Evolutionary conservation across 2,797 vertebrate genomes (phyloP).

Genomic region (Ammospiza maritima): DNA sequence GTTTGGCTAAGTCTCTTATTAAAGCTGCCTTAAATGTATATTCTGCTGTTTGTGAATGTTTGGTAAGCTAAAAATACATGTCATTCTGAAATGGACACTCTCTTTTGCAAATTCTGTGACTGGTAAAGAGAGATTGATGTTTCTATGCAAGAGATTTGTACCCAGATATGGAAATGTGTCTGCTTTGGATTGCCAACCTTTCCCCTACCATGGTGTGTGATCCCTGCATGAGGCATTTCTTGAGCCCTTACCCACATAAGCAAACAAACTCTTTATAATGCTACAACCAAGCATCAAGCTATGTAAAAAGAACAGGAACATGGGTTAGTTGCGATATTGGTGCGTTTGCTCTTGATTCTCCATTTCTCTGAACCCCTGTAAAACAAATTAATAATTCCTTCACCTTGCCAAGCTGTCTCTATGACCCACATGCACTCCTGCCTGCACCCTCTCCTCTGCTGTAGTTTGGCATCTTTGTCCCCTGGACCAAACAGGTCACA

Average conservation of each 20-base stretch:
- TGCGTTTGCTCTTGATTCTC: neutral
- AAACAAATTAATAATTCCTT: neutral
- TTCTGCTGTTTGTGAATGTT: neutral
- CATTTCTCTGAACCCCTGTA: neutral
- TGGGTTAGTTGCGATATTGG: neutral
- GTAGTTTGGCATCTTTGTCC: neutral
- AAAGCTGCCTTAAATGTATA: neutral
- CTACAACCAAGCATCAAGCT: neutral
- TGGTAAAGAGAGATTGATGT: neutral
- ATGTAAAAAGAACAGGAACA: neutral
- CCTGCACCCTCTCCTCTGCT: neutral
- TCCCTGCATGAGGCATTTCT: neutral
- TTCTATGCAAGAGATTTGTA: rapidly evolving
- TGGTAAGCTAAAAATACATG: neutral
- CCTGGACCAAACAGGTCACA: neutral
- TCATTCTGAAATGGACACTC: neutral
- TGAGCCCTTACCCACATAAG: neutral
- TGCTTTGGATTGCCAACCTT: neutral
- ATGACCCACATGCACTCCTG: neutral
- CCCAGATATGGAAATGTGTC: neutral
- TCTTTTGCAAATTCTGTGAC: neutral
- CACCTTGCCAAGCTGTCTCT: neutral
- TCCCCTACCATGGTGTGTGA: rapidly evolving
- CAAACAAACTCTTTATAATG: neutral
- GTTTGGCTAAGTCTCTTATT: neutral